These are phyloP conservation scores for Sakesphorus luctuosus DNA, from an alignment of 2,113 vertebrate species.

Conservation along the genomic window DNA sequence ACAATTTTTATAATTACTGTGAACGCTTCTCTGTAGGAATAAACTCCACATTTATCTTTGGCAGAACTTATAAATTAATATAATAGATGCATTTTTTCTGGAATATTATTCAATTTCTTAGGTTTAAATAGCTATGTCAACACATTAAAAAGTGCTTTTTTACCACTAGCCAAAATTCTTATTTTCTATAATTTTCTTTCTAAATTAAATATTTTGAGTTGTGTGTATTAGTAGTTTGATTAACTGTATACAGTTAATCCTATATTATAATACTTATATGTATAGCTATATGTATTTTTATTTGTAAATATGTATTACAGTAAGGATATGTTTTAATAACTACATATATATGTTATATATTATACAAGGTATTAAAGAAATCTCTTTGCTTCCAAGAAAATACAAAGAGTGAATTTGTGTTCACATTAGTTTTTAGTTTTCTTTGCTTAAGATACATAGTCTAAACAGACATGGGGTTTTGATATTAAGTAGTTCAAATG, in stretches of 20 bases:
- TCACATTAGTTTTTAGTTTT: not conserved
- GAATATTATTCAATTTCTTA: not conserved
- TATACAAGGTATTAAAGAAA: not conserved
- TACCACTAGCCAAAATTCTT: not conserved
- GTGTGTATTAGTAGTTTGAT: not conserved
- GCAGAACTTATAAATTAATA: not conserved
- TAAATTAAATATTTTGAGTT: not conserved
- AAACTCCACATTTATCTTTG: fast-evolving
- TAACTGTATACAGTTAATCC: not conserved
- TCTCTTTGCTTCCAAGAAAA: not conserved
- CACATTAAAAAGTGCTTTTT: not conserved
- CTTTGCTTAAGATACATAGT: not conserved
- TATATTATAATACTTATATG: not conserved
- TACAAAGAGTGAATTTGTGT: not conserved
- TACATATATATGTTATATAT: too few species aligned
- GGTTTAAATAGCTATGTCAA: not conserved
- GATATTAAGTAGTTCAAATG: not conserved
- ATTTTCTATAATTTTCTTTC: not conserved
- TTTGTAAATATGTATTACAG: not conserved
- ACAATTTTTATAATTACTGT: not conserved
- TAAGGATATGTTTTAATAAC: not conserved
- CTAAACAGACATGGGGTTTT: fast-evolving
- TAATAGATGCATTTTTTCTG: not conserved
- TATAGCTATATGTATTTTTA: not conserved
- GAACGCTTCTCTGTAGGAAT: fast-evolving